Evolutionary conservation across 2,888 invertebrate species (phyloP).

Genomic region (Unio delphinus): DNA sequence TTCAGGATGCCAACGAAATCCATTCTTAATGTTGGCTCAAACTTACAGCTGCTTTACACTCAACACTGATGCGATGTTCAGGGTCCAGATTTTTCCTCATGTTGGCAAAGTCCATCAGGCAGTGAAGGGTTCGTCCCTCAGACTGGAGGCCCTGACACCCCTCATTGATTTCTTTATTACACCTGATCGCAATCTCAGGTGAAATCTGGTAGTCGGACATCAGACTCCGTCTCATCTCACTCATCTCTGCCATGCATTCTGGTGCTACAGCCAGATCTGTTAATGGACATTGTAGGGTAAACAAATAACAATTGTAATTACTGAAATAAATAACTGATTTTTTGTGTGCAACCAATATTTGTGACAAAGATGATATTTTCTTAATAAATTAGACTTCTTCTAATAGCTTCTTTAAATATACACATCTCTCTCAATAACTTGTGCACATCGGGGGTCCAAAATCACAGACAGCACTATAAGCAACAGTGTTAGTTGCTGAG

Average conservation of each 20-base stretch:
- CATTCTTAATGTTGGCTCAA: not conserved
- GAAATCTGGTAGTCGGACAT: slow-evolving; percentile 95
- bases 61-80: slow-evolving; percentile 8
- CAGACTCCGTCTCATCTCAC: slow-evolving; percentile 89
- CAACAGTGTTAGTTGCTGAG: too few relatives aligned
- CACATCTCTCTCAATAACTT: too few relatives aligned
- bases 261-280: slow-evolving; percentile 46
- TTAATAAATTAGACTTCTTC: too few relatives aligned
- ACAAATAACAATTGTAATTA: too few relatives aligned
- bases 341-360: too few relatives aligned
- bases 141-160: slow-evolving; percentile 79
- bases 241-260: slow-evolving; percentile 90
- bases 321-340: too few relatives aligned
- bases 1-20: not conserved
- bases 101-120: slow-evolving; percentile 91
- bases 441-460: too few relatives aligned
- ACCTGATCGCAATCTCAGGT: slow-evolving; percentile 91
- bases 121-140: slow-evolving; percentile 93
- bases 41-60: slow-evolving; percentile 50
- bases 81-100: slow-evolving; percentile 11
- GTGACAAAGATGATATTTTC: too few relatives aligned
- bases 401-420: too few relatives aligned
- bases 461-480: too few relatives aligned
- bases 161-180: slow-evolving; percentile 85
- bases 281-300: too few relatives aligned